These are phyloP conservation scores for Hirtodrosophila confusa DNA, from an alignment of 2,888 invertebrate genomes.

Conservation along the genomic window DNA sequence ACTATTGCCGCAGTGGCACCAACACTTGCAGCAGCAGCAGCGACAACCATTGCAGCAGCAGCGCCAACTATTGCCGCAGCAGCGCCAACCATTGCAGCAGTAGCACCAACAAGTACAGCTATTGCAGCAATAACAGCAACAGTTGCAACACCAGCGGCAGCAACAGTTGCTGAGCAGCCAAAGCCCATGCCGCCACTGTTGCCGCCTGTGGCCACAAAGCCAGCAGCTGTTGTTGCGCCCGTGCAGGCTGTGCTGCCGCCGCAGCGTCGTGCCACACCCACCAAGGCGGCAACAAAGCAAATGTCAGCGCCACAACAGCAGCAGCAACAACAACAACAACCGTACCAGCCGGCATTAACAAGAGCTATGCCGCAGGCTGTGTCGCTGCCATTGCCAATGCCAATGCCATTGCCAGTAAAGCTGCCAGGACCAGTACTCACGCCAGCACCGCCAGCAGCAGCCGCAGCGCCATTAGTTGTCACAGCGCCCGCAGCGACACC, in stretches of 20 bases:
- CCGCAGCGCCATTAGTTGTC: neutral
- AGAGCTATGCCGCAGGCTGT: neutral
- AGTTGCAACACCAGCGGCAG: constrained; percentile 2
- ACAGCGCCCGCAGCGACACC: constrained; percentile 10
- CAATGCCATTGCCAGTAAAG: constrained; percentile 8
- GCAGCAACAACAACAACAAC: constrained; percentile 10
- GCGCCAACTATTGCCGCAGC: neutral
- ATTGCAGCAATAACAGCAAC: neutral
- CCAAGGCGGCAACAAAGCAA: constrained; percentile 68
- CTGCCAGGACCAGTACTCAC: constrained; percentile 1
- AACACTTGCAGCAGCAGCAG: neutral
- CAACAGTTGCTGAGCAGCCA: constrained; percentile 2
- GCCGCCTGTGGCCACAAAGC: neutral
- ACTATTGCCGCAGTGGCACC: neutral
- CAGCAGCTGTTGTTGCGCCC: constrained; percentile 5
- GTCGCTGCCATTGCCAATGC: constrained; percentile 15
- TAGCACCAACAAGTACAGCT: neutral
- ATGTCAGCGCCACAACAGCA: constrained; percentile 41
- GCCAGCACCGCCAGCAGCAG: neutral
- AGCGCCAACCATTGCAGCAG: neutral
- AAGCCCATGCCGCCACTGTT: neutral
- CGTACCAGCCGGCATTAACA: no score
- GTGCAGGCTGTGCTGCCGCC: neutral
- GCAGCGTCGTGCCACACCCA: constrained; percentile 50
- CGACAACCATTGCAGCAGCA: neutral